Base-by-base conservation (phyloP, 2,113 vertebrate genomes). In the Mesocricetus auratus region DNA sequence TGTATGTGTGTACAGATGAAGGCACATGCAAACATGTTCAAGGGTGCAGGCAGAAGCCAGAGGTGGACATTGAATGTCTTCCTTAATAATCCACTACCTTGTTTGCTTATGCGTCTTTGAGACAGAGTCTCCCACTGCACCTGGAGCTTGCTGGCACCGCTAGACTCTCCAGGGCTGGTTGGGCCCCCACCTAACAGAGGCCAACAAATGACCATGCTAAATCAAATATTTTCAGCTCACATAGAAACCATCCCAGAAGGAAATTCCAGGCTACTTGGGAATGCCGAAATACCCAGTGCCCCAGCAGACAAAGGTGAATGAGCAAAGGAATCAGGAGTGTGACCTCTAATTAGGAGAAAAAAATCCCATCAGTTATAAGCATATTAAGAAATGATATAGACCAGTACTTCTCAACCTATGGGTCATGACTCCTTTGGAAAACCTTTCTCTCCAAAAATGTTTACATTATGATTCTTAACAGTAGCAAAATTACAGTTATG, bases 361-460 rank as follows among this genome's bases (percentile, higher is more conserved):
- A 92, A 95, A 95, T 71, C 24, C n/a, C 81, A 60, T 88, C 73
- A n/a, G 17, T 36, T 42, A 22, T 85, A 86, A 89, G 87, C 5
- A 75, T 83, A 93, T 58, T 13, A 31, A 90, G 66, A 96, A 91
- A 64, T 88, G 50, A 94, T 39, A 66, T 36, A 81, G 42, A 75
- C 39, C 69, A 73, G 21, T 22, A n/a, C 1, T 39, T 73, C 69
- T 39, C 69, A 73, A 73, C n/a, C 69, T 39, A n/a, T 73, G 69
- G 69, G 69, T 22, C 36, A 73, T 0, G 8, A 21, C 69, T 8
- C 69, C 69, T 39, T 73, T 73, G 69, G 69, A n/a, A 73, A 39
- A 19, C 69, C 8, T 73, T 7, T 73, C 21, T 73, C n/a, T n/a
- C 19, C 69, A 39, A 73, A 73, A 73, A 71, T 39, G n/a, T 71